Percentiles rank a stretch among this genome's conserved stretches.
These are phyloP conservation scores for Paedocypris micromegethes DNA, from an alignment of 2,797 vertebrate genomes.

Conservation along the genomic window DNA sequence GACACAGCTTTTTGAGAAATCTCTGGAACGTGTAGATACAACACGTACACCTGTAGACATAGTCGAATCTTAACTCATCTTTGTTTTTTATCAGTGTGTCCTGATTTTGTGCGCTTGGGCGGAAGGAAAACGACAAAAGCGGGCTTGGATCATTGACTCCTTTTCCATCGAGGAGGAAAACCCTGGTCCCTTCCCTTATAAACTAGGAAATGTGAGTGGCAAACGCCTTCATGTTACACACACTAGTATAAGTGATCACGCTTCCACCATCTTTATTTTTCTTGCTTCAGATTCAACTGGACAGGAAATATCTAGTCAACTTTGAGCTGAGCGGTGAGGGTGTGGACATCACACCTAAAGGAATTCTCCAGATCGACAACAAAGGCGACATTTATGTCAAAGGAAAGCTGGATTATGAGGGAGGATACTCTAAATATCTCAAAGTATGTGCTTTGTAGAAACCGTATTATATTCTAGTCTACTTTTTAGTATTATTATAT, in stretches of 20 bases:
- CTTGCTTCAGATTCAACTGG: slow-evolving; percentile 50
- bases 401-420: slow-evolving; percentile 58
- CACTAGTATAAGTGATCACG: not conserved
- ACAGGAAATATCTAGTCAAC: not conserved
- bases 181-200: slow-evolving; percentile 55
- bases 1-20: too few relatives aligned
- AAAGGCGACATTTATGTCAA: slow-evolving; percentile 46
- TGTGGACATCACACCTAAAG: slow-evolving; percentile 50
- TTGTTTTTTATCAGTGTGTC: not conserved
- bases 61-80: not conserved
- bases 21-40: too few relatives aligned
- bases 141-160: slow-evolving; percentile 67
- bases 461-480: not conserved
- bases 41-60: not conserved
- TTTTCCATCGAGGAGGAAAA: slow-evolving; percentile 60
- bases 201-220: slow-evolving; percentile 57
- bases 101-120: not conserved
- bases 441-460: slow-evolving; percentile 37
- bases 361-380: slow-evolving; percentile 48
- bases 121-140: slow-evolving; percentile 56
- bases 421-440: not conserved
- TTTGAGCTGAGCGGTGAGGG: slow-evolving; percentile 55
- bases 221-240: too few relatives aligned
- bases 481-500: too few relatives aligned
- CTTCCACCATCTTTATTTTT: not conserved